Percentiles rank a stretch among this genome's conserved stretches.
Conservation (phyloP, 2,888 invertebrate species). For the Orthosia gothica region DNA sequence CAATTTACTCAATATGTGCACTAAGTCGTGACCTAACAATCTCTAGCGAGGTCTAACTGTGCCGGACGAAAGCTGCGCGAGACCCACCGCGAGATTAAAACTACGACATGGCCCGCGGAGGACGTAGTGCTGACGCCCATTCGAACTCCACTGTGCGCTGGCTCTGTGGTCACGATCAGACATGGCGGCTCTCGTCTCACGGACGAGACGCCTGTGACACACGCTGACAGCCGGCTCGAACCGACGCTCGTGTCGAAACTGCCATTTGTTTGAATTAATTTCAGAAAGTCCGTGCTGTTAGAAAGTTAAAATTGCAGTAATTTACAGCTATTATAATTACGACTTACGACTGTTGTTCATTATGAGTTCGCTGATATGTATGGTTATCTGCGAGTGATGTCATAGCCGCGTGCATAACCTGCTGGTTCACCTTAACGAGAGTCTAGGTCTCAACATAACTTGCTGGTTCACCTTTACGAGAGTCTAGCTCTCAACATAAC, state of each 20-base stretch:
- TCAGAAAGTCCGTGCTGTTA: slow-evolving; percentile 17
- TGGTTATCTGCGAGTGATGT: slow-evolving; percentile 20
- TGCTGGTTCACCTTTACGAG: background rate
- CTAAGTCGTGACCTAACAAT: slow-evolving; percentile 44
- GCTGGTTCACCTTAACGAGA: background rate
- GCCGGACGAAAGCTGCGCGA: slow-evolving; percentile 26
- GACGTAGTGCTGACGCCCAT: background rate
- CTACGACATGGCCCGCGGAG: background rate
- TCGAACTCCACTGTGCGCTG: background rate
- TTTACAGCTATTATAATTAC: slow-evolving; percentile 2
- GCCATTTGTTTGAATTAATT: slow-evolving; percentile 21
- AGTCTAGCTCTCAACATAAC: background rate
- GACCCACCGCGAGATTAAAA: background rate
- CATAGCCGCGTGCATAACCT: background rate
- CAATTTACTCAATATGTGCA: slow-evolving; percentile 42
- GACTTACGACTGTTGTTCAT: slow-evolving; percentile 12
- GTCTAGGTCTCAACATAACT: background rate
- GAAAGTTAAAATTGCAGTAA: slow-evolving; percentile 36
- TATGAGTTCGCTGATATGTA: slow-evolving; percentile 24
- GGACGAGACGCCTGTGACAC: slow-evolving; percentile 4
- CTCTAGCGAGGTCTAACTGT: slow-evolving; percentile 33
- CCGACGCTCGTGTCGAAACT: slow-evolving; percentile 17
- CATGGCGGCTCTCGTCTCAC: background rate
- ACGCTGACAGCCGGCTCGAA: background rate
- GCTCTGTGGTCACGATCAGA: background rate